Evolutionary conservation across 2,888 invertebrate species (phyloP).

Genomic region (Synanthedon andrenaeformis): DNA sequence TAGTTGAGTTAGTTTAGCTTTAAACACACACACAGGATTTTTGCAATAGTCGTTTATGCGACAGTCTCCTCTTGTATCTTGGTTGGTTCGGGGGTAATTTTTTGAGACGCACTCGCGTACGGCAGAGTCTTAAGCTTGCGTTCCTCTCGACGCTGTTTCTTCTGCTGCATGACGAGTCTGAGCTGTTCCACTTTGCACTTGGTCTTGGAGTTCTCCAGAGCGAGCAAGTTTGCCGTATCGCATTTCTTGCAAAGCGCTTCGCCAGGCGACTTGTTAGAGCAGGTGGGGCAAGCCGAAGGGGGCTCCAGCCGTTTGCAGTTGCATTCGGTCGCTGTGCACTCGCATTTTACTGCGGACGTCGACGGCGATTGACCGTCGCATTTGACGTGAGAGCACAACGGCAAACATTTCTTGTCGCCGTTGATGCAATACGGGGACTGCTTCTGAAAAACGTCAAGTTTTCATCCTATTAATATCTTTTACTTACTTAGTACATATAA

Average conservation of each 20-base stretch:
- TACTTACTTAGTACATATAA: too few species aligned
- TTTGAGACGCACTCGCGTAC: slow-evolving; percentile 66
- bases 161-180: slow-evolving; percentile 90
- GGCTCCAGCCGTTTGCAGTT: slow-evolving; percentile 26
- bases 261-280: slow-evolving; percentile 22
- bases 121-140: slow-evolving; percentile 78
- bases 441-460: slow-evolving; percentile 35
- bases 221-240: slow-evolving; percentile 60
- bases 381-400: slow-evolving; percentile 43
- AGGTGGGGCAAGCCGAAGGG: slow-evolving; percentile 21
- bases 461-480: too few species aligned
- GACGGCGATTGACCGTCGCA: slow-evolving; percentile 42
- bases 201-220: slow-evolving; percentile 81
- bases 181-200: slow-evolving; percentile 89
- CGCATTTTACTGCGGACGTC: slow-evolving; percentile 16
- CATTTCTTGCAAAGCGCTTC: slow-evolving; percentile 57
- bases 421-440: slow-evolving; percentile 31
- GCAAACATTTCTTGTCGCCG: slow-evolving; percentile 36
- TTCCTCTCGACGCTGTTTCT: slow-evolving; percentile 85
- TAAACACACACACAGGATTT: too few species aligned
- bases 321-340: slow-evolving; percentile 24
- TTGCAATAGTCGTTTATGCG: slow-evolving; percentile 27
- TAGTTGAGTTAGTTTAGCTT: too few species aligned
- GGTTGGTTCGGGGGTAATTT: slow-evolving; percentile 88
- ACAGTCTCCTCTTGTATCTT: slow-evolving; percentile 83